Percentiles rank a stretch among this genome's conserved stretches.
phyloP scores from a whole-genome alignment of 2,888 invertebrate genomes.

The Drosophila stalkeri region DNA sequence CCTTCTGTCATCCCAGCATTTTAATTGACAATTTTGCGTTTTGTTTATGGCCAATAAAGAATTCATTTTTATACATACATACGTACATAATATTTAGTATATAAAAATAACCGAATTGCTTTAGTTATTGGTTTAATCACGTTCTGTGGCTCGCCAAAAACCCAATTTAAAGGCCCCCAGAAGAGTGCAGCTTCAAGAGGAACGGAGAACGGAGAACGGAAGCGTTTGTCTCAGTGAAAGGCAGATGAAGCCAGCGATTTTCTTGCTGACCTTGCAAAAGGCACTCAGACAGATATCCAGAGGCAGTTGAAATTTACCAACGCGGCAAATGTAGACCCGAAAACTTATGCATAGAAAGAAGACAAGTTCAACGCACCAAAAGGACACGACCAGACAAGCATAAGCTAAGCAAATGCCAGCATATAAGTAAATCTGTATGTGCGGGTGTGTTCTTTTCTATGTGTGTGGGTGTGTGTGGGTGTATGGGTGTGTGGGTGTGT shows the following conservation, averaged over 20 bases:
- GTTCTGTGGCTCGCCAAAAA: constrained; percentile 50
- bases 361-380: constrained; percentile 73
- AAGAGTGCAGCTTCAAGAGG: constrained; percentile 14
- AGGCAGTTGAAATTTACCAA: constrained; percentile 56
- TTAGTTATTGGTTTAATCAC: constrained; percentile 63
- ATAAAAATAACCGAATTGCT: constrained; percentile 46
- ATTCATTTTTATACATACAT: not conserved
- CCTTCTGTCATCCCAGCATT: constrained; percentile 36
- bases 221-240: not conserved
- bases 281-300: constrained; percentile 53
- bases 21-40: constrained; percentile 59
- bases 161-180: constrained; percentile 25
- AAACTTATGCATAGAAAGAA: constrained; percentile 48
- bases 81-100: not conserved
- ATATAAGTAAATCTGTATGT: constrained; percentile 18
- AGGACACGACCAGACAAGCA: constrained; percentile 69
- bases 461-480: not conserved
- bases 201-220: not conserved
- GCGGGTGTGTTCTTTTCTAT: not conserved
- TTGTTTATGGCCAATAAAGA: constrained; percentile 26
- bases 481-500: constrained; percentile 32
- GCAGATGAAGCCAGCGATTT: constrained; percentile 1
- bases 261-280: constrained; percentile 66
- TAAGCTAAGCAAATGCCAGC: constrained; percentile 56
- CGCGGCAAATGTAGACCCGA: constrained; percentile 47